Evolutionary conservation across 1,140 invertebrate genomes (phyloP), one percentile per base, ranked within the genome.

Genomic region (Platyura marginata): DNA sequence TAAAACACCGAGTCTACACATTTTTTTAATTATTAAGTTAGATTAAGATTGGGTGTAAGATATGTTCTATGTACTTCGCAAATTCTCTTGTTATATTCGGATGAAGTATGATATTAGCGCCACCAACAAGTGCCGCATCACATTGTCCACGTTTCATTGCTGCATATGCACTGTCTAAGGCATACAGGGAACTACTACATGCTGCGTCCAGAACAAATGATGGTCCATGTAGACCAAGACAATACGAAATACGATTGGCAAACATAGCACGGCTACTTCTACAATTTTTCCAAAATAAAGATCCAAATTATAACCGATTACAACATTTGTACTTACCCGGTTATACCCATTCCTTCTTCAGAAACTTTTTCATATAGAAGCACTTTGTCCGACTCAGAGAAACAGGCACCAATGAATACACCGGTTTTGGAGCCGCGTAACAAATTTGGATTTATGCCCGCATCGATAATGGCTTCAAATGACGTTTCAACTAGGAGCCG

Each of bases 231-330:
- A 74, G 52, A 40, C 78, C 76, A 9, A 83, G 51, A 58, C 68
- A 75, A 45, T 81, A 81, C 0, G 87, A 93, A 22, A 95, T 72
- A 41, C 90, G 70, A 55, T 94, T 92, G 1, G 88, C 81, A 58
- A 95, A 72, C 87, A 95, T 93, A 8, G 86, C 83, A 44, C 86
- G 72, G 49, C 77, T 79, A 62, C 88, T 91, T 23, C 75, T 75
- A n/a, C 38, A 29, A 29, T 8, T 29, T 6, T 8, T 29, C 25
- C 6, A 6, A 29, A 8, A 6, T 8, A 29, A 29, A 29, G 6
- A 29, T 29, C 13, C 25, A 29, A 29, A 29, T 13, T 29, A 29
- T 8, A 29, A 29, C 6, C 25, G 13, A 29, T 29, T 29, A 6
- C 25, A 29, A 29, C 13, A 13, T 29, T 29, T 8, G 6, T 36